Base-by-base conservation (phyloP, 2,113 vertebrate species). In the Penelope pileata region DNA sequence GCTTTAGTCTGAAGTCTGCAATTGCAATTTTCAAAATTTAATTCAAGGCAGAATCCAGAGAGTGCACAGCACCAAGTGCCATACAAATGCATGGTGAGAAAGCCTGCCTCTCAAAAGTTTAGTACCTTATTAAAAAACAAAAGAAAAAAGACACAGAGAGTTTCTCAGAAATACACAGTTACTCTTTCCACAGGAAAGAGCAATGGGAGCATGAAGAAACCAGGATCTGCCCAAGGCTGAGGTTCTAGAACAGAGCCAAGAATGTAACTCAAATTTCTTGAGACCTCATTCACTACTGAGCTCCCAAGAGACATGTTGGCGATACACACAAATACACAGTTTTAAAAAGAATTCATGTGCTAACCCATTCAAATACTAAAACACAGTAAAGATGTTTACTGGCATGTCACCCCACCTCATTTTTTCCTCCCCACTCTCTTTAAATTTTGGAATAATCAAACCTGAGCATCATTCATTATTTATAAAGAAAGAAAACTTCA, bases 381-480 rank as follows among this genome's bases (percentile, higher is more conserved):
- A 14, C 30, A 54, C 14, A 45, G 21, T 69, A 13, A 82, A 53
- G 21, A 78, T 58, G 17, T 14, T 78, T 48, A 47, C 17, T 70
- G 21, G 12, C 34, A 66, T 32, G 10, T 2, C 4, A 2, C 4
- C 11, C 7, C 9, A 7, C 21, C 9, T 7, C 21, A 32, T 51
- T 40, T 16, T 6, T 15, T n/a, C 12, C 3, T 8, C 19, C 11
- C 7, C 8, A 7, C 6, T 12, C 8, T 4, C 82, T 83, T 78
- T 60, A 69, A 60, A 62, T 50, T 53, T 34, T 74, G n/a, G 21
- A 84, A 78, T 84, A 43, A 42, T 6, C 9, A n/a, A 34, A 78
- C 62, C 48, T 74, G 12, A 90, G 30, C 26, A 74, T 21, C 89
- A 29, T 6, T 89, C 15, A 16, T 59, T 47, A 42, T 77, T 83